Evolutionary conservation across 2,113 vertebrate species (phyloP), one percentile per base, ranked within the genome.

Genomic region (Lepidiolamprologus cunningtoni): DNA sequence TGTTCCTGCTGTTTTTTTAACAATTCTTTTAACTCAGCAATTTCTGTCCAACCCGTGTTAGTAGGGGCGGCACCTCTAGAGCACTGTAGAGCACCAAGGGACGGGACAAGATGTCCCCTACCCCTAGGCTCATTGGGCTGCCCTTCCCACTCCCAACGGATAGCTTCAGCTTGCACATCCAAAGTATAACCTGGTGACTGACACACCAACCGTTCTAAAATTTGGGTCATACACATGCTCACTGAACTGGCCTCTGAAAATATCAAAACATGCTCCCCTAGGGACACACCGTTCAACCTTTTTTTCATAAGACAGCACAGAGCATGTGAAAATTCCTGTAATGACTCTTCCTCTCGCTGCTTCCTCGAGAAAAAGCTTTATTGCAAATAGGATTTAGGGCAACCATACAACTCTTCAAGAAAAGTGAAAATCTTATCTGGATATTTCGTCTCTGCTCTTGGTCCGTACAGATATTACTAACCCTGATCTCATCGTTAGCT

Each of bases 61-160:
- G 61, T 12, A n/a, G 61, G 10, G 37, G 61, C 1, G 1, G 13
- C 61, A 66, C 61, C 61, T 37, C 33, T 66, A 66, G 33, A 37
- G 33, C 61, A 21, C 61, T 8, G 33, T 66, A 66, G 10, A 66
- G 31, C 31, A 35, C 17, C 19, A 35, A 66, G 31, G 31, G 31
- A 66, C 4, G 4, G 2, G 10, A 66, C 61, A 66, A 37, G 19
- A 66, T 66, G 17, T 37, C 17, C 33, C 33, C 31, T 66, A 35
- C 9, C 61, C 61, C 61, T 66, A 37, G 61, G 31, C 1, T 37
- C 31, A 37, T 37, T 37, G 31, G 31, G 1, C 6, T 63, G 61
- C 31, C 61, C 31, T 66, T n/a, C 61, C 4, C 31, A 0, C 61
- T 37, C 31, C 10, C 61, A 66, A n/a, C 0, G 1, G 61, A n/a